phyloP scores from a whole-genome alignment of 2,797 vertebrate genomes.

The Cirrhinus mrigala region DNA sequence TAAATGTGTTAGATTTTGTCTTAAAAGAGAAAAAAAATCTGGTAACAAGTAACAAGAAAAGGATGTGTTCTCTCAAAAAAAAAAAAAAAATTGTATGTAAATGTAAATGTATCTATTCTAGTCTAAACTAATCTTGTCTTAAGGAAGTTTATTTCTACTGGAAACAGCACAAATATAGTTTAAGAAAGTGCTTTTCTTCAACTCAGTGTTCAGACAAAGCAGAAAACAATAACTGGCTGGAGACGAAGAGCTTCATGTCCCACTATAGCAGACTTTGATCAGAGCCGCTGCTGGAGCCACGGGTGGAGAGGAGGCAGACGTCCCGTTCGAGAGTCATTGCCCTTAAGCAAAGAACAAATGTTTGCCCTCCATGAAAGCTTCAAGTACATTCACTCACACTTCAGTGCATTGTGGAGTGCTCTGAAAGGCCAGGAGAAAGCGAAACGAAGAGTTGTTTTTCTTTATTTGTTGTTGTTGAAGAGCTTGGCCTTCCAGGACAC shows the following conservation, averaged over 20 bases:
- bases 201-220: neutral
- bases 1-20: neutral
- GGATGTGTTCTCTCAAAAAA: no score
- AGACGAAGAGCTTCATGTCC: neutral
- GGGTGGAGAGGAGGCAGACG: neutral
- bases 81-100: no score
- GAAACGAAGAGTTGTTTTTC: slow-evolving; percentile 50
- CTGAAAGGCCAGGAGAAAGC: slow-evolving; percentile 55
- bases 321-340: neutral
- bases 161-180: neutral
- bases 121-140: no score
- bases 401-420: neutral
- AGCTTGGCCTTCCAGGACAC: slow-evolving; percentile 62
- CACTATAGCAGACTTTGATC: neutral
- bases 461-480: slow-evolving; percentile 67
- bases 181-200: neutral
- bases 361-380: slow-evolving; percentile 20
- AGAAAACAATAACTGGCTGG: neutral
- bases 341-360: slow-evolving; percentile 1
- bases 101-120: neutral
- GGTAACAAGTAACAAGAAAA: no score
- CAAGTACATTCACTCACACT: slow-evolving; percentile 7
- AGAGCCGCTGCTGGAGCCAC: neutral
- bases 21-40: no score
- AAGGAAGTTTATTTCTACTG: neutral